Conservation (phyloP, 2,113 vertebrate species). For the Lamprologus tigripictilis region DNA sequence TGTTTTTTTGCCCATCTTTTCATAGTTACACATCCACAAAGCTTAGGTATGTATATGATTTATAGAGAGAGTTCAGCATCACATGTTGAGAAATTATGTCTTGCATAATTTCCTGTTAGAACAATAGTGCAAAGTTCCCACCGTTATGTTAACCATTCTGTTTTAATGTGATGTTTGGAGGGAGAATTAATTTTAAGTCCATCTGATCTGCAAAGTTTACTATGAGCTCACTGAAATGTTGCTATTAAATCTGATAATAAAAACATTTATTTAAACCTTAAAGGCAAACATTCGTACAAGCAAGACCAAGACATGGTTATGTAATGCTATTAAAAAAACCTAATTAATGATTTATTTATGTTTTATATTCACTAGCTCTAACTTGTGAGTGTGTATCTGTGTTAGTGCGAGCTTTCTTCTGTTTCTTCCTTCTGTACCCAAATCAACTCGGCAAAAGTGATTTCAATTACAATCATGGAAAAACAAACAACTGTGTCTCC, state of each 20-base stretch:
- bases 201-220: neutral
- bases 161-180: neutral
- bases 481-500: constrained; percentile 39
- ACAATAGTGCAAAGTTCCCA: neutral
- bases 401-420: neutral
- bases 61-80: neutral
- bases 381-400: neutral
- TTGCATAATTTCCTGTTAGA: neutral
- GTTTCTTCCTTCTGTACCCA: neutral
- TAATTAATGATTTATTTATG: neutral
- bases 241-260: neutral
- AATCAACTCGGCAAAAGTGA: constrained; percentile 9
- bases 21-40: neutral
- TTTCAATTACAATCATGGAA: constrained; percentile 32
- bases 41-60: neutral
- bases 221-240: neutral
- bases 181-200: neutral
- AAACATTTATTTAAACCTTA: neutral
- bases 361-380: neutral
- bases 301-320: neutral
- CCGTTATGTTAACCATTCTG: neutral
- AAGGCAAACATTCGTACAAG: neutral
- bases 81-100: neutral
- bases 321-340: neutral
- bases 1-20: neutral